phyloP scores from a whole-genome alignment of 2,888 invertebrate genomes.

The Clepsis dumicolana region DNA sequence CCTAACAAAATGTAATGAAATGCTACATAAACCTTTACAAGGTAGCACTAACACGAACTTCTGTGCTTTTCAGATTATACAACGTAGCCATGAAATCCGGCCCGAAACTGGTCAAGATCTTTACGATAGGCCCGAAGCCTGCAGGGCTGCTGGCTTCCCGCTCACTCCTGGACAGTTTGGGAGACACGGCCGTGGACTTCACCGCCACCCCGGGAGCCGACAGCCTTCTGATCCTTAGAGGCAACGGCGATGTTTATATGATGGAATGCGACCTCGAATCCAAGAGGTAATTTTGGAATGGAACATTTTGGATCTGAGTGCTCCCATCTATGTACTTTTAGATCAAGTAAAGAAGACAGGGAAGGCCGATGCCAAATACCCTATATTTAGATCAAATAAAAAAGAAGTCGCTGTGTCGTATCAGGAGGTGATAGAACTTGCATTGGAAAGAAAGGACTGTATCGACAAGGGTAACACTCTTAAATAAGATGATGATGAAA shows the following conservation, averaged over 20 bases:
- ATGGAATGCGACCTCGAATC: slow-evolving; percentile 68
- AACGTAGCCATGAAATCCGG: slow-evolving; percentile 75
- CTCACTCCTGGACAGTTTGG: slow-evolving; percentile 86
- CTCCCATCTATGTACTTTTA: too few relatives aligned
- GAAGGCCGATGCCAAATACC: too few relatives aligned
- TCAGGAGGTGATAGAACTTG: too few relatives aligned
- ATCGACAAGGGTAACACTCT: too few relatives aligned
- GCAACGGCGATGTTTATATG: slow-evolving; percentile 93
- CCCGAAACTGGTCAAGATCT: slow-evolving; percentile 71
- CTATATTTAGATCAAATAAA: too few relatives aligned
- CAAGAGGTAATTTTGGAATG: slow-evolving; percentile 57
- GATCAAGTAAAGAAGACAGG: too few relatives aligned
- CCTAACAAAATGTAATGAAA: too few relatives aligned
- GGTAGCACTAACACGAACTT: slow-evolving; percentile 18
- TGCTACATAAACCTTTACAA: too few relatives aligned
- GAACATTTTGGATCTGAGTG: too few relatives aligned
- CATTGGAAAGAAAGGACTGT: too few relatives aligned
- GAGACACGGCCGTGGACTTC: slow-evolving; percentile 95
- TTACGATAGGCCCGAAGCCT: slow-evolving; percentile 74
- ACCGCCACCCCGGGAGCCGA: slow-evolving; percentile 81
- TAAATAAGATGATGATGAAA: too few relatives aligned
- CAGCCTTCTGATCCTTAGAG: slow-evolving; percentile 90
- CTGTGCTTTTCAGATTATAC: slow-evolving; percentile 72
- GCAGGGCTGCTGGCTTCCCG: slow-evolving; percentile 77
- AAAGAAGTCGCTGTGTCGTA: too few relatives aligned